phyloP scores from a whole-genome alignment of 1,140 invertebrate genomes.

The Ceratina australensis region DNA sequence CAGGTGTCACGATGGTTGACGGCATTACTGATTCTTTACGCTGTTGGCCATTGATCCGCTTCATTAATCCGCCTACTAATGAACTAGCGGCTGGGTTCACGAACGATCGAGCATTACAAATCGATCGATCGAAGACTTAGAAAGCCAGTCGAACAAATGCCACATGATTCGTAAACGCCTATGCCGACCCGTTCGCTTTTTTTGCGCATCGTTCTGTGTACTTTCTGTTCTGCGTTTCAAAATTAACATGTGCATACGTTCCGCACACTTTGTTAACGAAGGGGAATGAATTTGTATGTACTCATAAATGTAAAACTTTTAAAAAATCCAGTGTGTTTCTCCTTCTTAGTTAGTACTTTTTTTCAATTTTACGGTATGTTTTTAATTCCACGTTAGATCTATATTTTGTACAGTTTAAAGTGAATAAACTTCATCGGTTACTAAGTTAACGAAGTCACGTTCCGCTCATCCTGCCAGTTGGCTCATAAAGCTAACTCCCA shows the following conservation, averaged over 20 bases:
- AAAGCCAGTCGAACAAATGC: neutral
- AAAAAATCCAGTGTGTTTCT: neutral
- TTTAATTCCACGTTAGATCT: too few relatives aligned
- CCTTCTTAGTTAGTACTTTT: too few relatives aligned
- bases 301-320: neutral
- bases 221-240: neutral
- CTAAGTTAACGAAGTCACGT: neutral
- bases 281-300: too few relatives aligned
- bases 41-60: neutral
- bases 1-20: conserved; percentile 22
- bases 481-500: neutral
- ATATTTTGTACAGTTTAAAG: neutral
- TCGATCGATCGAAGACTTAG: neutral
- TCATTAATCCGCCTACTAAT: conserved; percentile 54
- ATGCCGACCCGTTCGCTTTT: neutral
- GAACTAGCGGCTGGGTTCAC: conserved; percentile 2
- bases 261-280: neutral
- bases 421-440: neutral
- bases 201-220: neutral
- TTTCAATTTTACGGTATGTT: too few relatives aligned
- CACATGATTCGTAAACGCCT: neutral
- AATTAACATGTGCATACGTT: neutral
- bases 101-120: neutral
- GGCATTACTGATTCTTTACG: conserved; percentile 47
- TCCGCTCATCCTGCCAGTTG: neutral